These are phyloP conservation scores for Prunella strophiata DNA, from an alignment of 2,797 vertebrate genomes.

Conservation along the genomic window DNA sequence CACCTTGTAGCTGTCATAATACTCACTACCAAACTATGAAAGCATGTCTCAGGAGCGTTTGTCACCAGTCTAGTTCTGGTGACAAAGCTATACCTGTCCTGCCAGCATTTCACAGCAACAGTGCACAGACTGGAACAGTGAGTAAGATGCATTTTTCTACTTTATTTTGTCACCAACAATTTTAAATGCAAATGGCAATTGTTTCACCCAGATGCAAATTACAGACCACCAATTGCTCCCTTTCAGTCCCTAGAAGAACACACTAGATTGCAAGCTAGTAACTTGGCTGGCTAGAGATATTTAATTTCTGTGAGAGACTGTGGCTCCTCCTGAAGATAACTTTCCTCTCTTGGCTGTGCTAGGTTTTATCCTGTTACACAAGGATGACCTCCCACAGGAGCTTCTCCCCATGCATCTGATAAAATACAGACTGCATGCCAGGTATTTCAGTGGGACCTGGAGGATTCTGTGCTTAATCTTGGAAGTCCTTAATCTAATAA, in stretches of 20 bases:
- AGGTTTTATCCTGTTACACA: background rate
- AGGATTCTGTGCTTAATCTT: background rate
- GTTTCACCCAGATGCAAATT: background rate
- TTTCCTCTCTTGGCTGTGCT: background rate
- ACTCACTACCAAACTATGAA: background rate
- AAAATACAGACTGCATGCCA: background rate
- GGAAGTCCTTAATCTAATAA: background rate
- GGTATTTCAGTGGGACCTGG: background rate
- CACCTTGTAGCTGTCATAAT: background rate
- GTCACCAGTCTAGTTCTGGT: background rate
- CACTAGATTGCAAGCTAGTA: background rate
- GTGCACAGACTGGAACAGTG: background rate
- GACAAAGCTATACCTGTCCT: background rate
- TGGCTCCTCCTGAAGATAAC: background rate
- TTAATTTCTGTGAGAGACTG: accelerated
- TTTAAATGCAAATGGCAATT: background rate
- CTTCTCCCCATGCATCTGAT: background rate
- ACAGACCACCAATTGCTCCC: background rate
- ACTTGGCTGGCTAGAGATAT: background rate
- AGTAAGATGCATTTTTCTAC: background rate
- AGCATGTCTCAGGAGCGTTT: background rate
- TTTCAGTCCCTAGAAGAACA: background rate
- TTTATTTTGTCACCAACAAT: background rate
- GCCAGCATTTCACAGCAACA: background rate
- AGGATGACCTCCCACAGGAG: background rate